Evolutionary conservation across 1,140 invertebrate species (phyloP).

Genomic region (Hypsibius dujardini): DNA sequence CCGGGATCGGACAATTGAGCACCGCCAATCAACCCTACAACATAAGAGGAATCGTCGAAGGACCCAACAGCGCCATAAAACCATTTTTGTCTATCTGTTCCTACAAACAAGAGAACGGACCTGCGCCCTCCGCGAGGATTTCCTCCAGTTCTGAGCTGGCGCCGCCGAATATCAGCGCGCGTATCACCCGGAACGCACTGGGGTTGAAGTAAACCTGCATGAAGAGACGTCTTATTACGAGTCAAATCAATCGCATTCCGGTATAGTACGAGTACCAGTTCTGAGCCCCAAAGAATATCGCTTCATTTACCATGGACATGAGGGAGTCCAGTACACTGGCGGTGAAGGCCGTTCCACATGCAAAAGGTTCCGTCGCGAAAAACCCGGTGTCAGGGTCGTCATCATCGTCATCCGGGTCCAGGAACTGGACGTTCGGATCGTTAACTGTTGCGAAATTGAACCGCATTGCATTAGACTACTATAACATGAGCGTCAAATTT

Average conservation of each 20-base stretch:
- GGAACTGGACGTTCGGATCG: slow-evolving; percentile 1
- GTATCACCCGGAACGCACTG: not conserved
- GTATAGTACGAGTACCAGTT: too few relatives aligned
- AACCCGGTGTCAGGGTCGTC: not conserved
- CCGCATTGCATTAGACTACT: not conserved
- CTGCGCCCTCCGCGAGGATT: not conserved
- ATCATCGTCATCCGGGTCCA: slow-evolving; percentile 1
- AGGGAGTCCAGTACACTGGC: not conserved
- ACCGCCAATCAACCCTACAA: too few relatives aligned
- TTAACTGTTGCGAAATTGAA: not conserved
- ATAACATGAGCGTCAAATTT: too few relatives aligned
- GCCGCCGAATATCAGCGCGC: not conserved
- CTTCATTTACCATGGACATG: not conserved
- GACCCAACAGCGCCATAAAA: too few relatives aligned
- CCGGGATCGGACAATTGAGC: not conserved
- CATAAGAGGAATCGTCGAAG: too few relatives aligned
- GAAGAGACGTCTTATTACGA: too few relatives aligned
- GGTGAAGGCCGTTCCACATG: not conserved
- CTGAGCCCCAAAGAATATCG: too few relatives aligned
- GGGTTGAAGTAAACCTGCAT: slow-evolving; percentile 9
- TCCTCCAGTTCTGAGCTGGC: not conserved
- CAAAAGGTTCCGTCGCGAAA: not conserved
- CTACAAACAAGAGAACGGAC: too few relatives aligned
- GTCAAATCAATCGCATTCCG: too few relatives aligned
- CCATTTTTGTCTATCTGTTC: too few relatives aligned